Conservation (phyloP, 2,113 vertebrate genomes). For the Turnix velox region DNA sequence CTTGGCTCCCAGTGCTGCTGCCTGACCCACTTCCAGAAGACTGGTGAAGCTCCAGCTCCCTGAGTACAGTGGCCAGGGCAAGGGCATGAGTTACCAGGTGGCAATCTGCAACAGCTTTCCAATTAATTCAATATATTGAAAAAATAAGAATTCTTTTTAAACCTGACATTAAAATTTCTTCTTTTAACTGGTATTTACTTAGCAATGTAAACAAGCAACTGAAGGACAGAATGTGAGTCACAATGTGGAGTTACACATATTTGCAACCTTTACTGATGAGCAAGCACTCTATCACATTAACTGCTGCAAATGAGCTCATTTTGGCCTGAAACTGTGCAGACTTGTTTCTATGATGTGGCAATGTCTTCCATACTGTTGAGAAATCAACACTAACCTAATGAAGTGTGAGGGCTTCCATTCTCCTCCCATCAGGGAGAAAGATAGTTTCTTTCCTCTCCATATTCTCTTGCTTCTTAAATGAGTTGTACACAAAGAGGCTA, state of each 20-base stretch:
- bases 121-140: not conserved
- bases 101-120: not conserved
- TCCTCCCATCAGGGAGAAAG: not conserved
- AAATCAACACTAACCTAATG: not conserved
- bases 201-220: not conserved
- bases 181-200: not conserved
- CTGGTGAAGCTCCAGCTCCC: not conserved
- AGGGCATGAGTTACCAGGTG: not conserved
- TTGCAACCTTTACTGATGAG: not conserved
- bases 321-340: not conserved
- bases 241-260: not conserved
- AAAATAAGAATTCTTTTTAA: not conserved
- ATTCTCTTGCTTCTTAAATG: not conserved
- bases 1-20: not conserved
- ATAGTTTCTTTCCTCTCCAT: not conserved
- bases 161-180: not conserved
- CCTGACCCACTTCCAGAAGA: not conserved
- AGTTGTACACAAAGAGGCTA: not conserved
- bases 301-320: not conserved
- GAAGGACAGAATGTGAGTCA: not conserved
- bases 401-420: not conserved
- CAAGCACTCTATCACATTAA: accelerated
- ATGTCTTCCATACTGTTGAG: not conserved
- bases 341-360: not conserved
- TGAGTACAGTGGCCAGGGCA: not conserved